A percentile compares a stretch with the other conserved stretches of the same genome.
Evolutionary conservation across 2,113 vertebrate species (phyloP).

Genomic region (Pelmatolapia mariae): DNA sequence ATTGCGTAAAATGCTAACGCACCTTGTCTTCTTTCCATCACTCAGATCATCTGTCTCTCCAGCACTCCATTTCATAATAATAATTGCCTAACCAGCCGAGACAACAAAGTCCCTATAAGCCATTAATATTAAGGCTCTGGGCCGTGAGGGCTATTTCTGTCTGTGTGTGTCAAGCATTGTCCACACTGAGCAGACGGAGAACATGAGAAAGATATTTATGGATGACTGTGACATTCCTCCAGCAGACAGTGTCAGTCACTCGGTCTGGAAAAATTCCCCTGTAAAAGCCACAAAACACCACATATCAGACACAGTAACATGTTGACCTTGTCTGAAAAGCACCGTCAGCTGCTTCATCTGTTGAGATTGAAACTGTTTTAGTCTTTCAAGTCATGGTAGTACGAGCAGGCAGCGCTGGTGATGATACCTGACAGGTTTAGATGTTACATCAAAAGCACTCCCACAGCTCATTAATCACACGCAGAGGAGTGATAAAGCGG

Average conservation of each 20-base stretch:
- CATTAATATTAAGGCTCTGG: slow-evolving; percentile 54
- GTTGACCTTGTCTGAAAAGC: neutral
- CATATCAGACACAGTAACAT: neutral
- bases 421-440: slow-evolving; percentile 20
- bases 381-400: neutral
- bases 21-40: slow-evolving; percentile 35
- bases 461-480: slow-evolving; percentile 25
- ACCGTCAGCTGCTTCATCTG: neutral
- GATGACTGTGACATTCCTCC: slow-evolving; percentile 44
- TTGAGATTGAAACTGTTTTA: neutral
- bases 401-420: neutral
- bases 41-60: slow-evolving; percentile 7
- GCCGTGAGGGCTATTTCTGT: slow-evolving; percentile 57
- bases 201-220: slow-evolving; percentile 40
- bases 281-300: neutral
- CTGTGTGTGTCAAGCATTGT: slow-evolving; percentile 45
- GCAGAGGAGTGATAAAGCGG: neutral
- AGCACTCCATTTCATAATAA: slow-evolving; percentile 40
- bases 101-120: slow-evolving; percentile 59
- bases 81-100: slow-evolving; percentile 38
- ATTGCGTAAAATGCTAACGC: slow-evolving; percentile 35
- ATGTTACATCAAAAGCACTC: slow-evolving; percentile 4
- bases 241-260: slow-evolving; percentile 44
- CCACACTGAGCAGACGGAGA: slow-evolving; percentile 30
- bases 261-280: slow-evolving; percentile 38